These are phyloP conservation scores for Picus viridis DNA, from an alignment of 2,797 vertebrate genomes.

Conservation along the genomic window DNA sequence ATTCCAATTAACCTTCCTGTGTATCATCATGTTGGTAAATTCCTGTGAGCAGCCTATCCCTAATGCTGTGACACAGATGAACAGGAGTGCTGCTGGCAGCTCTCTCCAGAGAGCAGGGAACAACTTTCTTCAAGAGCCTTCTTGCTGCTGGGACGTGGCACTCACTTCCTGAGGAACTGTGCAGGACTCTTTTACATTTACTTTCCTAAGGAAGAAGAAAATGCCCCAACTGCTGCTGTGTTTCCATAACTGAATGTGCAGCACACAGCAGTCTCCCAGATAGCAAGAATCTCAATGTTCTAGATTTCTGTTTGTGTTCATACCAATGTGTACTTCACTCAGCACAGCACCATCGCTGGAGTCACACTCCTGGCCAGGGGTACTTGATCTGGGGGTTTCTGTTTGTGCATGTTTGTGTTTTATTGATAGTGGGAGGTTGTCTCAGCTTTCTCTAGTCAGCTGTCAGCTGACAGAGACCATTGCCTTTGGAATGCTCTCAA, in stretches of 20 bases:
- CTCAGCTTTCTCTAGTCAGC: neutral
- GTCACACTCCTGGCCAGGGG: neutral
- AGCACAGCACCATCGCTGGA: neutral
- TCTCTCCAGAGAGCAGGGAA: neutral
- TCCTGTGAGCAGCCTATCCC: neutral
- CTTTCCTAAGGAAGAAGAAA: neutral
- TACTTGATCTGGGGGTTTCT: neutral
- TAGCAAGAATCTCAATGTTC: neutral
- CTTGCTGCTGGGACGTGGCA: neutral
- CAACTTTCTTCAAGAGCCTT: neutral
- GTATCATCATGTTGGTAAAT: neutral
- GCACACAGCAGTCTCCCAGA: neutral
- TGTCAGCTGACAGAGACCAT: neutral
- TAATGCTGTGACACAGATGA: neutral
- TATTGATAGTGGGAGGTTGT: neutral
- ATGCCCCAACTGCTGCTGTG: accelerated
- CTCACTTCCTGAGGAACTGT: neutral
- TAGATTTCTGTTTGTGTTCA: neutral
- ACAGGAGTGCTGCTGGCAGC: neutral
- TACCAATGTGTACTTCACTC: neutral
- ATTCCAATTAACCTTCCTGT: constrained; percentile 51
- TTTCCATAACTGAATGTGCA: neutral
- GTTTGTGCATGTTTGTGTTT: neutral
- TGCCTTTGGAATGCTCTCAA: neutral
- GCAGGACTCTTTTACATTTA: neutral